phyloP scores from a whole-genome alignment of 1,140 invertebrate species.

The Wiebesia pumilae region DNA sequence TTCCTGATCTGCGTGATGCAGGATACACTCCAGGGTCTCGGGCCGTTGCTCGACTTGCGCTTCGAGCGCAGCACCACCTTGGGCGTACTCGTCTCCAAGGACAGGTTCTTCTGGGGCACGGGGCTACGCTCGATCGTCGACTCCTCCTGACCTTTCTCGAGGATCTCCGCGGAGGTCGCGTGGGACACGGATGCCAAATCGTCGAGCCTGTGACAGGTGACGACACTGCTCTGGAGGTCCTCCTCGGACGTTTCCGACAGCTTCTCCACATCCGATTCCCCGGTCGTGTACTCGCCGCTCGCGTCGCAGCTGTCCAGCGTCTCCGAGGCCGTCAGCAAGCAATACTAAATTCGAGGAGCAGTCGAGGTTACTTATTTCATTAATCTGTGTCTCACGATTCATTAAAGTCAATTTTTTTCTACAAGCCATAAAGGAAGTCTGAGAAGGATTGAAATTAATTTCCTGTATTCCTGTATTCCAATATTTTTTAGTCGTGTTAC shows the following conservation, averaged over 20 bases:
- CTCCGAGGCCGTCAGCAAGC: constrained; percentile 56
- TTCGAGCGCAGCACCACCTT: constrained; percentile 74
- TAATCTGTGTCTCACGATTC: too few species aligned
- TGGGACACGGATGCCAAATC: constrained; percentile 68
- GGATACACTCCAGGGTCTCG: constrained; percentile 89
- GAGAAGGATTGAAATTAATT: too few species aligned
- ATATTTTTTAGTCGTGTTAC: too few species aligned
- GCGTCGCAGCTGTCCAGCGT: constrained; percentile 86
- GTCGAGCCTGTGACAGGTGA: constrained; percentile 71
- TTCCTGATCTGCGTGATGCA: constrained; percentile 82
- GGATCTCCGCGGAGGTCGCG: constrained; percentile 77
- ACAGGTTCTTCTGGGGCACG: neutral
- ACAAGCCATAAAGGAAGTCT: too few species aligned
- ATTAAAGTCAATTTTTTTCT: too few species aligned
- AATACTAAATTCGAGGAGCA: constrained; percentile 1
- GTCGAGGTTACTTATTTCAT: neutral
- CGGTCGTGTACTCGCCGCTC: constrained; percentile 90
- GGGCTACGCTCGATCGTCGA: neutral
- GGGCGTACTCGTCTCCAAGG: constrained; percentile 64
- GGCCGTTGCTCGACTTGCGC: constrained; percentile 70
- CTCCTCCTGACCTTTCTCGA: constrained; percentile 60
- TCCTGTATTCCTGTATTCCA: too few species aligned
- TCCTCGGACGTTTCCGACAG: constrained; percentile 85
- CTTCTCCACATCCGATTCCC: constrained; percentile 82
- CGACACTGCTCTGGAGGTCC: constrained; percentile 80